phyloP scores from a whole-genome alignment of 2,113 vertebrate species.

The Stercorarius parasiticus region DNA sequence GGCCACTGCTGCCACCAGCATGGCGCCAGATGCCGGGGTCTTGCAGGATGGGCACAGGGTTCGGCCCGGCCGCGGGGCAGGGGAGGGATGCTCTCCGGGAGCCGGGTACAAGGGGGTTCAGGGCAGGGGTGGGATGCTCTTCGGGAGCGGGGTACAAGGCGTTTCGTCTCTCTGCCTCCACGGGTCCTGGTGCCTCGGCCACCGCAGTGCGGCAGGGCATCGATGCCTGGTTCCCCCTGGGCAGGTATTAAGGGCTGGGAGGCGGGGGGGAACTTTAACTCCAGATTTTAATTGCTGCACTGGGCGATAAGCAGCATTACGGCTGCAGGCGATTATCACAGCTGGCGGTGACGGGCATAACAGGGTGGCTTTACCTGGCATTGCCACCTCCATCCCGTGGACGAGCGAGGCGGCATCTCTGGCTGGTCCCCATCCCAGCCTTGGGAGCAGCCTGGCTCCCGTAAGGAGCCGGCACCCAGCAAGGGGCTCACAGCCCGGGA shows the following conservation, averaged over 20 bases:
- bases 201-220: not conserved
- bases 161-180: fast-evolving
- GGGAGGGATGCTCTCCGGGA: not conserved
- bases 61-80: fast-evolving
- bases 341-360: fast-evolving
- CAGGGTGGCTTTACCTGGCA: not conserved
- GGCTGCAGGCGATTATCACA: not conserved
- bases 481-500: fast-evolving
- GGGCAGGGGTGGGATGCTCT: not conserved
- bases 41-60: fast-evolving
- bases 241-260: not conserved
- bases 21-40: fast-evolving
- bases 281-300: not conserved
- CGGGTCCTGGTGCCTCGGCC: fast-evolving
- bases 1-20: not conserved
- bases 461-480: fast-evolving
- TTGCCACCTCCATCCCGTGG: not conserved
- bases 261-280: not conserved
- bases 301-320: fast-evolving
- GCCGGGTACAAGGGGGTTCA: fast-evolving
- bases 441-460: not conserved
- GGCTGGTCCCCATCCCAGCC: not conserved
- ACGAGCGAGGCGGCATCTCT: not conserved
- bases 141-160: fast-evolving
- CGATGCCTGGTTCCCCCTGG: fast-evolving